phyloP scores from a whole-genome alignment of 1,140 invertebrate genomes.

The Hydropsyche tenuis region DNA sequence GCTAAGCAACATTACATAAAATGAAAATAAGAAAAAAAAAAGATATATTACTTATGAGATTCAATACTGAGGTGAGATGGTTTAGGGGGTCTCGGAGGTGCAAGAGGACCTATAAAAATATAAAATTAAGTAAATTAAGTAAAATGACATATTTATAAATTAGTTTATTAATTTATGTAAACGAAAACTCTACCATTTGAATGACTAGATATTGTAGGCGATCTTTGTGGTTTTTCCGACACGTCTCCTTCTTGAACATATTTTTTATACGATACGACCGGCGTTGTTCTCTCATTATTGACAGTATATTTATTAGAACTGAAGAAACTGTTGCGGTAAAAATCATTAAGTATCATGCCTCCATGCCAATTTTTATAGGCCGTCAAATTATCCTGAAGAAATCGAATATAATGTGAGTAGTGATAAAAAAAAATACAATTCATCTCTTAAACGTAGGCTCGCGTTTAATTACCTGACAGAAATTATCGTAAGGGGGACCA shows the following conservation, averaged over 20 bases:
- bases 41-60: constrained; percentile 58
- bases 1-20: constrained; percentile 28
- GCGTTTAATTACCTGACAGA: too few species aligned
- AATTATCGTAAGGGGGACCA: constrained; percentile 65
- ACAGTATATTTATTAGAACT: too few species aligned
- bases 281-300: too few species aligned
- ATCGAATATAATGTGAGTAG: too few species aligned
- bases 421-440: too few species aligned
- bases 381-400: too few species aligned
- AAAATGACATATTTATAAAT: neutral
- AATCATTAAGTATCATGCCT: too few species aligned
- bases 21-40: constrained; percentile 47
- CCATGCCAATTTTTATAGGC: too few species aligned
- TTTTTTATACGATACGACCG: too few species aligned
- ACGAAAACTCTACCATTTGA: neutral
- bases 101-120: constrained; percentile 56
- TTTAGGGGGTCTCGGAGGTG: constrained; percentile 80
- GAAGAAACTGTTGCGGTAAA: too few species aligned
- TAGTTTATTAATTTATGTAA: neutral
- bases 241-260: too few species aligned
- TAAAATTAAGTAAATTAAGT: constrained; percentile 19
- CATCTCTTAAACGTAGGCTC: neutral
- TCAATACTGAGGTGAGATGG: constrained; percentile 66
- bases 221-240: neutral
- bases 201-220: neutral